Evolutionary conservation across 1,140 invertebrate species (phyloP).

Genomic region (Ceratitis capitata): DNA sequence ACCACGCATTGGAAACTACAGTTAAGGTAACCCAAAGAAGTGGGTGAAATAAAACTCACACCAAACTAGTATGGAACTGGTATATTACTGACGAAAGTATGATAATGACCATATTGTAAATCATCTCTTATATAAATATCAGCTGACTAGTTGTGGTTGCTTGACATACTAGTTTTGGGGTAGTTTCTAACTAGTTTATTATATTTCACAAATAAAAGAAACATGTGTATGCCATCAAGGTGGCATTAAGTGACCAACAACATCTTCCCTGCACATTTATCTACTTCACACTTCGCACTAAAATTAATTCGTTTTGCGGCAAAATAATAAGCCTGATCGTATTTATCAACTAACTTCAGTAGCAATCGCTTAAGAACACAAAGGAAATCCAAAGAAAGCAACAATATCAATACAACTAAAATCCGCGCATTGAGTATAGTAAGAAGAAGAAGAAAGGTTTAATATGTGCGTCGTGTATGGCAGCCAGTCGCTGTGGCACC

Average conservation of each 20-base stretch:
- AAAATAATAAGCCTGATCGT: not conserved
- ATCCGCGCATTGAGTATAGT: not conserved
- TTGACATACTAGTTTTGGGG: too few relatives aligned
- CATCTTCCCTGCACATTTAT: not conserved
- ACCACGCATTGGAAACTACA: too few relatives aligned
- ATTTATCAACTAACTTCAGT: not conserved
- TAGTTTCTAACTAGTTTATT: too few relatives aligned
- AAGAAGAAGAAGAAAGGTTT: not conserved
- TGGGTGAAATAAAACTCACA: too few relatives aligned
- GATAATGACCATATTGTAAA: too few relatives aligned
- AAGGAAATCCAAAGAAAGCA: not conserved
- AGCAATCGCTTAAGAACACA: not conserved
- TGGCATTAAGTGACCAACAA: not conserved
- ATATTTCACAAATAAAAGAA: too few relatives aligned
- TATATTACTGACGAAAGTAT: too few relatives aligned
- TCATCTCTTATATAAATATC: too few relatives aligned
- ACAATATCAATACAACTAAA: not conserved
- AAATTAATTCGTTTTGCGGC: not conserved
- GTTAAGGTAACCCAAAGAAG: too few relatives aligned
- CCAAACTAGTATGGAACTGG: too few relatives aligned
- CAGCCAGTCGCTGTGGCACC: slow-evolving; percentile 23
- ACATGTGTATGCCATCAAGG: not conserved
- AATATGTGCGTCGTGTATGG: not conserved
- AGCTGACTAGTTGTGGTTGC: too few relatives aligned
- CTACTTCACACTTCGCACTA: not conserved